Base-by-base conservation (phyloP, 2,797 vertebrate species). In the Aldrovandia affinis region DNA sequence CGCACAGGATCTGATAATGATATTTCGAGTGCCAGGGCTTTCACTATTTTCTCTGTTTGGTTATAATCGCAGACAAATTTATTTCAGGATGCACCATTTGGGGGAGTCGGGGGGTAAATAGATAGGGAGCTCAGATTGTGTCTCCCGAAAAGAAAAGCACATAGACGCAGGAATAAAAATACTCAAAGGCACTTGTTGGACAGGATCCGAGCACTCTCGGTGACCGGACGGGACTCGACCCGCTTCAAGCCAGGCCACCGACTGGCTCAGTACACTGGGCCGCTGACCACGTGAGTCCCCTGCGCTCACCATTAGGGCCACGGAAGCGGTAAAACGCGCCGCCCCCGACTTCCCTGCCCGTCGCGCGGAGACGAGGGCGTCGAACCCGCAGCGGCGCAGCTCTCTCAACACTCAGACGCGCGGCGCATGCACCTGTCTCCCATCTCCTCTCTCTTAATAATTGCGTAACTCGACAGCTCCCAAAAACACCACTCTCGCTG, bases 1-100 rank as follows among this genome's bases (percentile, higher is more conserved):
- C 92, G 92, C 93, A 95, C 95, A 95, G 94, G 93, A 93, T 81
- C 84, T 81, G 84, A 84, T 84, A 84, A 84, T 80, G 83, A 80
- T 65, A 80, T 65, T 54, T 50, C 42, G 7, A 80, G 81, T 86
- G 83, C 84, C 87, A 86, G 52, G 81, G 50, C 83, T 78, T 79
- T 78, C 83, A 47, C n/a, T 78, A 15, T 52, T 80, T 68, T 52
- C 70, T 50, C 77, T 39, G 59, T 80, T 80, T 68, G 77, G 30
- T 36, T 42, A 80, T 52, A 65, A 80, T 57, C 59, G 28, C 50
- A 84, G 77, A 79, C 44, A 80, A 28, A 80, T 80, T 65, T 80
- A 65, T 68, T 39, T 80, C n/a, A 84, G 39, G 83, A 68, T 61
- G 44, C 25, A 65, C 47, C 42, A 47, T 52, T 30, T 50, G 44